Evolutionary conservation across 2,888 invertebrate species (phyloP).

Genomic region (Rhyacophila evoluta): DNA sequence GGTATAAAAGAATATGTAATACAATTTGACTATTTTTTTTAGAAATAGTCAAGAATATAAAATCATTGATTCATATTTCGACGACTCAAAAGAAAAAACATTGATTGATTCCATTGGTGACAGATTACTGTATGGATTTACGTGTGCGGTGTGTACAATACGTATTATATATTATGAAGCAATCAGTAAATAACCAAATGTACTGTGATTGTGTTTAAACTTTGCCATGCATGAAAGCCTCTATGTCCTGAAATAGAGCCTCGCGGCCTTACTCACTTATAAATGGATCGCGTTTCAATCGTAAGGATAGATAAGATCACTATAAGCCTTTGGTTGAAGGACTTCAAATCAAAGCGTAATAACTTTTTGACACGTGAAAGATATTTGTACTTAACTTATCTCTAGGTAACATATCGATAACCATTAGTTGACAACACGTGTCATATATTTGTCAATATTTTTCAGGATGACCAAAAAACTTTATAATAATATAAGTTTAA

Average conservation of each 20-base stretch:
- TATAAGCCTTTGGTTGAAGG: neutral
- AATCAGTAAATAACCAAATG: constrained; percentile 1
- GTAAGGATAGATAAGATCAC: neutral
- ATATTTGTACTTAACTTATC: no score
- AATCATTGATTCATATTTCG: no score
- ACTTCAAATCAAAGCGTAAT: neutral
- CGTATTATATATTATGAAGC: neutral
- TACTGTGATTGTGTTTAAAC: constrained; percentile 16
- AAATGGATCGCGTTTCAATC: constrained; percentile 17
- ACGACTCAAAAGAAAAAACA: neutral
- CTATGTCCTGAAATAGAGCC: neutral
- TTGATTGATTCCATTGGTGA: neutral
- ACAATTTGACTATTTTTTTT: no score
- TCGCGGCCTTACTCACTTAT: neutral
- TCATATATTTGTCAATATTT: no score
- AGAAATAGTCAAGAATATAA: no score
- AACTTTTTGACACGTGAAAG: neutral
- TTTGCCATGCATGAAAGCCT: neutral
- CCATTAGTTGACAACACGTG: no score
- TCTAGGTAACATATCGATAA: no score
- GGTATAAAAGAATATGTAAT: no score
- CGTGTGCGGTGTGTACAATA: neutral
- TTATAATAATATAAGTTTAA: no score
- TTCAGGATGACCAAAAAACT: no score
- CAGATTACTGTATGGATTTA: neutral